Conservation (phyloP, 2,888 invertebrate species). For the Pelosia muscerda region DNA sequence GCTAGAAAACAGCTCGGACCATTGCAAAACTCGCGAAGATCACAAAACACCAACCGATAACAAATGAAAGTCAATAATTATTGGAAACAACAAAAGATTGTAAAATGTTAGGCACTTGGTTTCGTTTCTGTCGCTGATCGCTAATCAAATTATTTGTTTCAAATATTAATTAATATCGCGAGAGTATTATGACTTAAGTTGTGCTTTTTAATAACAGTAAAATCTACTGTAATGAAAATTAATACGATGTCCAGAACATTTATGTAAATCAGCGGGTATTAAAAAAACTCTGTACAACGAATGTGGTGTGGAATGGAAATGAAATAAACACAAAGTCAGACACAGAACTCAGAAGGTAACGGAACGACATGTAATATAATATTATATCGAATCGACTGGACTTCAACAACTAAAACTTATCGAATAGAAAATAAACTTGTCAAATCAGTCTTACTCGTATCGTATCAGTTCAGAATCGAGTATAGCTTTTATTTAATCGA, state of each 20-base stretch:
- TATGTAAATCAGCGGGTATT: conserved; percentile 23
- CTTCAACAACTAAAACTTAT: neutral
- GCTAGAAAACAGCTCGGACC: conserved; percentile 86
- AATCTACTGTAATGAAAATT: conserved; percentile 15
- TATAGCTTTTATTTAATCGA: neutral
- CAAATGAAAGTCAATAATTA: conserved; percentile 57
- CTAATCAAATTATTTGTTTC: conserved; percentile 17
- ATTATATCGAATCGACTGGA: too few relatives aligned
- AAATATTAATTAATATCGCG: conserved; percentile 21
- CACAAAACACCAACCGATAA: conserved; percentile 69
- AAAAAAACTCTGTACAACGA: conserved; percentile 28
- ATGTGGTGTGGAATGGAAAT: conserved; percentile 22
- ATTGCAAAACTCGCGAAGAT: conserved; percentile 74
- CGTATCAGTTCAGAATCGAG: neutral
- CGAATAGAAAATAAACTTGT: too few relatives aligned
- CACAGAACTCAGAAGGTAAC: neutral
- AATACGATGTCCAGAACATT: conserved; percentile 23
- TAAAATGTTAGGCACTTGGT: conserved; percentile 72
- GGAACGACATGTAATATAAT: too few relatives aligned
- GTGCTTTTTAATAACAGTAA: conserved; percentile 19
- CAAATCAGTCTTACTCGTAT: too few relatives aligned
- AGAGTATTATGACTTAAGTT: conserved; percentile 17
- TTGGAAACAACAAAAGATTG: conserved; percentile 59
- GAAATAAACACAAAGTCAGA: neutral
- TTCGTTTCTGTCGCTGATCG: conserved; percentile 59